Evolutionary conservation across 1,140 invertebrate species (phyloP).

Genomic region (Copidosoma floridanum): DNA sequence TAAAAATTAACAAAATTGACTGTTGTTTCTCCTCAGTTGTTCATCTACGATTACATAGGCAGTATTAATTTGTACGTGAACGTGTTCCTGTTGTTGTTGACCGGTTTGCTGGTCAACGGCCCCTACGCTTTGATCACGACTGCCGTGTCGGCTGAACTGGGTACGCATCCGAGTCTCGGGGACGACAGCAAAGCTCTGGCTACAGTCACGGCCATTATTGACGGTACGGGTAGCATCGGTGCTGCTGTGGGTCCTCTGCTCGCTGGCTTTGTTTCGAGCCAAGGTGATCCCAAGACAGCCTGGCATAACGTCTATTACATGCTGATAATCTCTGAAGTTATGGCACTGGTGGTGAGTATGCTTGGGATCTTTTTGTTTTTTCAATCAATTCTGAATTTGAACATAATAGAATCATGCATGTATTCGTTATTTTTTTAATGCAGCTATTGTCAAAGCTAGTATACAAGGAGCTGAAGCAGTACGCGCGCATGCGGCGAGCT

Average conservation of each 20-base stretch:
- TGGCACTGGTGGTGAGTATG: slow-evolving; percentile 69
- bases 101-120: slow-evolving; percentile 87
- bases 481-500: slow-evolving; percentile 39
- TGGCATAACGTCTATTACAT: slow-evolving; percentile 92
- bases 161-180: slow-evolving; percentile 80
- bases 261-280: slow-evolving; percentile 75
- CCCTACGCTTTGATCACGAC: slow-evolving; percentile 96
- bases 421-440: slow-evolving; percentile 30
- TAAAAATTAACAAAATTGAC: slow-evolving; percentile 1
- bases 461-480: slow-evolving; percentile 44
- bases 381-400: too few species aligned
- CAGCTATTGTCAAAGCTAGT: slow-evolving; percentile 49
- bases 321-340: slow-evolving; percentile 79
- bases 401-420: too few species aligned
- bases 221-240: slow-evolving; percentile 91
- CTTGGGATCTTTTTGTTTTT: too few species aligned
- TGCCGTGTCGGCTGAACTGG: slow-evolving; percentile 91
- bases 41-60: slow-evolving; percentile 75
- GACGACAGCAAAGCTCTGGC: slow-evolving; percentile 88
- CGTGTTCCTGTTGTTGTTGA: slow-evolving; percentile 70
- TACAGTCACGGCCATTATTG: slow-evolving; percentile 95
- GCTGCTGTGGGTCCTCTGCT: slow-evolving; percentile 88
- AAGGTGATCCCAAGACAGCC: slow-evolving; percentile 47
- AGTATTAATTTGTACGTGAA: slow-evolving; percentile 63
- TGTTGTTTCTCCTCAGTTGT: slow-evolving; percentile 62